Evolutionary conservation across 2,888 invertebrate species (phyloP), one percentile per base, ranked within the genome.

Genomic region (Habroteleia sp.): DNA sequence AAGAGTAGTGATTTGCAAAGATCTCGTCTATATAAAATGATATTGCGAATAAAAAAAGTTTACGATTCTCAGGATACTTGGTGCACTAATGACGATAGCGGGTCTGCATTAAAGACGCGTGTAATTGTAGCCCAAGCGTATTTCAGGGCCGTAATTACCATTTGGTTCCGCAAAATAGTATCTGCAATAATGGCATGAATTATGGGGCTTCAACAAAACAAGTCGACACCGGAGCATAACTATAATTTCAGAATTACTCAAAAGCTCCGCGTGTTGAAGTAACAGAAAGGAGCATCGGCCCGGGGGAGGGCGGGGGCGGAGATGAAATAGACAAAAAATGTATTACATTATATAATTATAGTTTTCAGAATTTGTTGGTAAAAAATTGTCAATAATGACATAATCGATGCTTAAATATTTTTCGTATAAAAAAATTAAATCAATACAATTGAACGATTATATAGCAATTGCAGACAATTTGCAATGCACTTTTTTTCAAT

Each of bases 101-200:
- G 54, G 50, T 54, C 41, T 48, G 56, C 48, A 62, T 74, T 63
- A 68, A 68, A 74, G 66, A 68, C 63, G 68, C 68, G 54, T 74
- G 68, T 69, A 69, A 74, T 74, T 63, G 68, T 42, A 68, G 42
- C 42, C 44, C 50, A 46, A 63, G 50, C 69, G 62, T 63, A 52
- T 63, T 58, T 58, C 69, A 44, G 63, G 48, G 31, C 63, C 68
- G 58, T 65, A 63, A 74, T 74, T 74, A 69, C 63, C 74, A 44
- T 74, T 74, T 74, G 68, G 63, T 74, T 74, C 69, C 63, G 74
- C 68, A 63, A 74, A 74, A 74, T 50, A 74, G 44, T 74, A 63
- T 68, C 63, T 44, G 62, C 44, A 68, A 74, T 74, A 68, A 68
- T 68, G 31, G 56, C 46, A 69, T 44, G 56, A 68, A 74, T 68